Evolutionary conservation across 2,888 invertebrate genomes (phyloP).

Genomic region (Sicus ferrugineus): DNA sequence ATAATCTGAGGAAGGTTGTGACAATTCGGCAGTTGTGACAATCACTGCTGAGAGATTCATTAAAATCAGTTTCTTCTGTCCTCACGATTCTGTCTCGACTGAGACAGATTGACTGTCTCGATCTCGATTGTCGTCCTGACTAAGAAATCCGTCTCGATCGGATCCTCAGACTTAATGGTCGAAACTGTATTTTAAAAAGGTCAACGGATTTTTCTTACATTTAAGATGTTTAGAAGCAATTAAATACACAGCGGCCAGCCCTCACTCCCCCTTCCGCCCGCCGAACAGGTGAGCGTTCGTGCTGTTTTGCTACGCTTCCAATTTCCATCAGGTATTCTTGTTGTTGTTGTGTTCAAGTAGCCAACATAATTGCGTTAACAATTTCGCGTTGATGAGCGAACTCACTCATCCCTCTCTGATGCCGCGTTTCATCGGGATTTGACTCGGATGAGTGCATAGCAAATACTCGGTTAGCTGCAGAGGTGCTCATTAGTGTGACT

Average conservation of each 20-base stretch:
- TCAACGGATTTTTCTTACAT: not conserved
- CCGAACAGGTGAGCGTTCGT: constrained; percentile 1
- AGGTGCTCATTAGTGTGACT: constrained; percentile 20
- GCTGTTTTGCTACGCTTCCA: constrained; percentile 20
- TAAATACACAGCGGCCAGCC: not conserved
- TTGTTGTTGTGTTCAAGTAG: constrained; percentile 27
- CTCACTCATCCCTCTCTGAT: not conserved
- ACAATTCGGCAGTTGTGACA: too few relatives aligned
- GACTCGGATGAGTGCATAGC: not conserved
- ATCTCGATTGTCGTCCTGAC: too few relatives aligned
- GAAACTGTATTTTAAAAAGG: too few relatives aligned
- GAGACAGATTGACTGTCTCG: too few relatives aligned
- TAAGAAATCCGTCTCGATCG: too few relatives aligned
- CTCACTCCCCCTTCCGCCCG: too few relatives aligned
- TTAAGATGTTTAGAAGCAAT: not conserved
- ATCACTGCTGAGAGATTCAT: too few relatives aligned
- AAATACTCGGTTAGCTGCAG: not conserved
- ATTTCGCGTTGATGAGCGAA: constrained; percentile 22
- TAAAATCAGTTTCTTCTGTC: too few relatives aligned
- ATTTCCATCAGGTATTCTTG: constrained; percentile 22
- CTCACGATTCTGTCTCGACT: too few relatives aligned
- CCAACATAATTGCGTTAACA: constrained; percentile 26
- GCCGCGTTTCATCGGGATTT: not conserved
- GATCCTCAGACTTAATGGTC: too few relatives aligned
- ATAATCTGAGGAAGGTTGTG: too few relatives aligned